phyloP scores from a whole-genome alignment of 2,113 vertebrate genomes.

The Uria aalge region DNA sequence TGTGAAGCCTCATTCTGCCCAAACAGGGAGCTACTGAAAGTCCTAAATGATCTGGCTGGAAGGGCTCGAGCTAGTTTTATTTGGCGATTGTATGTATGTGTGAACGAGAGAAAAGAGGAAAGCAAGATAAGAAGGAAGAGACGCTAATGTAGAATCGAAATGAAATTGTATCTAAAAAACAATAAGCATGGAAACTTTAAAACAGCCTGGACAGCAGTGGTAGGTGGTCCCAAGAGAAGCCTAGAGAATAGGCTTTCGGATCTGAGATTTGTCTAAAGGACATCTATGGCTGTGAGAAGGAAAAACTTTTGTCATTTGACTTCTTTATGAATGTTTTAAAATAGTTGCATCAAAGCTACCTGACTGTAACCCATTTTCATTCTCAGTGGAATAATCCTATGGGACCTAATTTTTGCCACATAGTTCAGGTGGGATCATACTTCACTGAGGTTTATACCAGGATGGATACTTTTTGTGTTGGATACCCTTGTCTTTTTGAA shows the following conservation, averaged over 20 bases:
- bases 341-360: background rate
- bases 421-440: background rate
- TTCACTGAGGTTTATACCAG: background rate
- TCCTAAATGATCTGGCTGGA: background rate
- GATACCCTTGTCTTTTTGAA: background rate
- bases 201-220: background rate
- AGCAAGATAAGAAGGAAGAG: background rate
- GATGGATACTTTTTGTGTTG: background rate
- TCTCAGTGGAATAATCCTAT: background rate
- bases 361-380: background rate
- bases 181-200: background rate
- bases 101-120: background rate
- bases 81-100: background rate
- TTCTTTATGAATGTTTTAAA: background rate
- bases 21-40: background rate
- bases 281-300: background rate
- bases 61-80: background rate
- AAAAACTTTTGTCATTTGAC: background rate
- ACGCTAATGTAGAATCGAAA: background rate
- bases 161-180: background rate
- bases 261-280: background rate
- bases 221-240: background rate
- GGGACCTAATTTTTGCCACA: background rate
- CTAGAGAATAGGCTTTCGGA: background rate
- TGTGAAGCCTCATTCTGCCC: rapidly evolving